Evolutionary conservation across 64 coral and sea anemone species (phyloP), one percentile per base, ranked within the genome.

Genomic region (Porites australiensis): DNA sequence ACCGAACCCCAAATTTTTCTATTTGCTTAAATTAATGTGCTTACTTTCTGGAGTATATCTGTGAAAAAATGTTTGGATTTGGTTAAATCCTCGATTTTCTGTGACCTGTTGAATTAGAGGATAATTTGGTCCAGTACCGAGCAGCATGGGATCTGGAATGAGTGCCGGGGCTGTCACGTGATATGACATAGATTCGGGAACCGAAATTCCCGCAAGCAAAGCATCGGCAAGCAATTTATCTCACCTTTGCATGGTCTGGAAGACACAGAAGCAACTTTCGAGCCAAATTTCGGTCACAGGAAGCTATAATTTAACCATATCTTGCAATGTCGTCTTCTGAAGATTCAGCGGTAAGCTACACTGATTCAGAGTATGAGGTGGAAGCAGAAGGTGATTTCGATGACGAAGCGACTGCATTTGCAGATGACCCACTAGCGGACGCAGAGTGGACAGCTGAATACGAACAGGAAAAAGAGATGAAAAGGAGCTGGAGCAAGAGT

Each of bases 11-110:
- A n/a, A n/a, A n/a, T n/a, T n/a, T n/a, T n/a, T n/a, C n/a, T n/a
- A n/a, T n/a, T n/a, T n/a, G n/a, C n/a, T n/a, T n/a, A n/a, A n/a
- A n/a, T n/a, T n/a, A n/a, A n/a, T n/a, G n/a, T n/a, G n/a, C n/a
- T n/a, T n/a, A n/a, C n/a, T n/a, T n/a, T n/a, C n/a, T n/a, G 77
- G 54, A 80, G 49, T 54, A 57, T 58, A 48, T 80, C 48, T 27
- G 27, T 45, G 77, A 27, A 58, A 58, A 80, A 80, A 80, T 15
- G 3, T 80, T 80, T 80, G 19, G 77, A 80, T 80, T 80, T 57
- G 50, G 77, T 80, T 13, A 80, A 80, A 80, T 80, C 77, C 22
- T 61, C 51, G 12, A 80, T 80, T 80, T 80, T 80, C 77, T 80
- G 48, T 80, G 77, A 20, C 77, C 58, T 59, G 77, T 80, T 59